These are phyloP conservation scores for Pterostichus niger DNA, from an alignment of 2,888 invertebrate species.

Conservation along the genomic window DNA sequence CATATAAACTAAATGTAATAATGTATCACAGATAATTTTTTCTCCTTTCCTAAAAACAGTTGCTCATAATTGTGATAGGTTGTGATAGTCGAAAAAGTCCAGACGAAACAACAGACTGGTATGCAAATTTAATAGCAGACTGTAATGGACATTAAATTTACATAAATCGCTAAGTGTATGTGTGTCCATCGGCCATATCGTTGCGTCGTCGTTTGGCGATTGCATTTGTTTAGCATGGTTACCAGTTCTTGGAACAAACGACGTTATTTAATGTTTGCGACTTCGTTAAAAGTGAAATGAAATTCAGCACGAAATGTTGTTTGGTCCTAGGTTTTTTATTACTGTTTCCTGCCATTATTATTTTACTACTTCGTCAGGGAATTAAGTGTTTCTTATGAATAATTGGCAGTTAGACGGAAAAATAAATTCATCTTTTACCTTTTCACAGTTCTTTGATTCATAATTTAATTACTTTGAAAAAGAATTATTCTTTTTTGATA, in stretches of 20 bases:
- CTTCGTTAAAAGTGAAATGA: conserved; percentile 56
- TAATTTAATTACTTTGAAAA: conserved; percentile 8
- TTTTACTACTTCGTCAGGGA: conserved; percentile 24
- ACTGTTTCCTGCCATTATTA: conserved; percentile 38
- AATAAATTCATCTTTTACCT: conserved; percentile 3
- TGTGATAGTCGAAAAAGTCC: not conserved
- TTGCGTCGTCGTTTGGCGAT: conserved; percentile 18
- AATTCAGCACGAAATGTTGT: conserved; percentile 29
- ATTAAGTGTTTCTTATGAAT: conserved; percentile 32
- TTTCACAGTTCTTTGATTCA: conserved; percentile 31
- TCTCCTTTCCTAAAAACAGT: not conserved
- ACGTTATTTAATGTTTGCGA: conserved; percentile 26
- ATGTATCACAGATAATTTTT: not conserved
- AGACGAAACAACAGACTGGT: conserved; percentile 33
- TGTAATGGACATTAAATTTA: conserved; percentile 52
- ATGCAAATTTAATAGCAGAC: conserved; percentile 58
- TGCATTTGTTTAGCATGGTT: conserved; percentile 34
- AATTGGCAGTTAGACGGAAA: not conserved
- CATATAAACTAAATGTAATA: not conserved
- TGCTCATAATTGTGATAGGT: not conserved
- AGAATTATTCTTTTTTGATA: conserved; percentile 4
- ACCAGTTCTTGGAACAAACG: conserved; percentile 35
- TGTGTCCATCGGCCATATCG: conserved; percentile 23
- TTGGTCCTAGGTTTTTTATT: conserved; percentile 39
- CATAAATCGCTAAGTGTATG: conserved; percentile 46